Evolutionary conservation across 2,797 vertebrate species (phyloP), one percentile per base, ranked within the genome.

Genomic region (Trachops cirrhosus): DNA sequence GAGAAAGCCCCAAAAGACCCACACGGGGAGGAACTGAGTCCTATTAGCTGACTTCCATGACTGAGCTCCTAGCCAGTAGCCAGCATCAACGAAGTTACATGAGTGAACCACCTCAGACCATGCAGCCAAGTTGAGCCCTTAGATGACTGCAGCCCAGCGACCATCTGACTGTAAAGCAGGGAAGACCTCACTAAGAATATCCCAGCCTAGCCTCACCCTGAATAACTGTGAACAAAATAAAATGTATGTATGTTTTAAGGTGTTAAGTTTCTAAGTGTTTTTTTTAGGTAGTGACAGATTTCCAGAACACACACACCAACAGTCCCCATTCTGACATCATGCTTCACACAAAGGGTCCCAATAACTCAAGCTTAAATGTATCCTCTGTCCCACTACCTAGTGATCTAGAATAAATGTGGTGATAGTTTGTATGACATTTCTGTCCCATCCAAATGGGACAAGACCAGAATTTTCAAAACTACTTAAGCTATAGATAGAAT

Each of bases 211-310:
- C 15, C 37, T 19, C 67, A 79, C 2, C 16, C 6, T 9, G 24
- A 16, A 80, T 86, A 92, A 78, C 12, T 86, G 26, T 32, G 32
- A 86, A 32, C 44, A 96, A 95, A 93, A 83, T 52, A 46, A 84
- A 96, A 86, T n/a, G 32, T 15, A 0, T 12, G 2, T 24, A 0
- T 15, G 6, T n/a, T 93, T 95, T 48, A 46, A 71, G 6, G 9
- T n/a, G 32, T 71, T 86, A 67, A 39, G 14, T 62, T 79, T 89
- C 50, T 44, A 24, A 18, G 21, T 29, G 7, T 19, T 46, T 91
- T 89, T 9, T 6, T 6, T 24, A 92, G 44, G 74, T 86, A 93
- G 48, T 22, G 6, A 75, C 26, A 77, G n/a, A 77, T 62, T 90
- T 86, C 41, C 19, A 86, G 44, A 88, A 89, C 5, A 95, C 12